These are phyloP conservation scores for Aphelenchoides besseyi DNA, from an alignment of 1,140 invertebrate species.

Conservation along the genomic window DNA sequence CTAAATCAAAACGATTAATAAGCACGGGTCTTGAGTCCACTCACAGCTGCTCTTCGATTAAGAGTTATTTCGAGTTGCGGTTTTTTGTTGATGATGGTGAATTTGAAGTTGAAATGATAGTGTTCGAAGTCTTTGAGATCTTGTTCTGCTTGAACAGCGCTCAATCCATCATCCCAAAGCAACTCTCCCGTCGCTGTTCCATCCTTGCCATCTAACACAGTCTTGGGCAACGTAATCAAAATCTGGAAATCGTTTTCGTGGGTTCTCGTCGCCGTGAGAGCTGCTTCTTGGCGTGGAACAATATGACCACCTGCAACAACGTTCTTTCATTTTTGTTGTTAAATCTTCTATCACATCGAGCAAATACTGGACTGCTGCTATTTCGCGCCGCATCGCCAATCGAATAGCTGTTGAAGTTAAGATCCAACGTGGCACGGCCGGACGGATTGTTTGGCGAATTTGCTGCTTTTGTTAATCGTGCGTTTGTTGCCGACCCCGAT, in stretches of 20 bases:
- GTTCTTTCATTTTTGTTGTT: conserved; percentile 25
- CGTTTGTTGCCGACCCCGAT: background rate
- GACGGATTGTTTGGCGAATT: conserved; percentile 18
- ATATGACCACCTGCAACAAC: conserved; percentile 31
- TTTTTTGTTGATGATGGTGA: background rate
- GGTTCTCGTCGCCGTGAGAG: background rate
- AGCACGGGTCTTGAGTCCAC: background rate
- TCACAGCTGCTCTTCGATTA: background rate
- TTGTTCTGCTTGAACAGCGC: background rate
- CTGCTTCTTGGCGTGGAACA: conserved; percentile 20
- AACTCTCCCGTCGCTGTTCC: conserved; percentile 20
- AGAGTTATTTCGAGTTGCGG: conserved; percentile 3
- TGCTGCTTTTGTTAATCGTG: background rate
- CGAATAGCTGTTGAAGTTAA: background rate
- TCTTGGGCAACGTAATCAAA: conserved; percentile 17
- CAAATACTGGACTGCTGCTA: conserved; percentile 19
- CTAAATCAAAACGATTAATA: background rate
- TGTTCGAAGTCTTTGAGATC: conserved; percentile 19
- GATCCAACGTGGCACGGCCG: background rate
- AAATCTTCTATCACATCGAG: conserved; percentile 43
- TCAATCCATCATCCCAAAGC: conserved; percentile 27
- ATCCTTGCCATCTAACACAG: background rate
- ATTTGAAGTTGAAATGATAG: conserved; percentile 26
- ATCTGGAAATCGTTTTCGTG: conserved; percentile 19
- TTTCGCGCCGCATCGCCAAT: background rate